A percentile compares a stretch with the other conserved stretches of the same genome.
Conservation (phyloP, 2,888 invertebrate species). For the Morpho deidamia region DNA sequence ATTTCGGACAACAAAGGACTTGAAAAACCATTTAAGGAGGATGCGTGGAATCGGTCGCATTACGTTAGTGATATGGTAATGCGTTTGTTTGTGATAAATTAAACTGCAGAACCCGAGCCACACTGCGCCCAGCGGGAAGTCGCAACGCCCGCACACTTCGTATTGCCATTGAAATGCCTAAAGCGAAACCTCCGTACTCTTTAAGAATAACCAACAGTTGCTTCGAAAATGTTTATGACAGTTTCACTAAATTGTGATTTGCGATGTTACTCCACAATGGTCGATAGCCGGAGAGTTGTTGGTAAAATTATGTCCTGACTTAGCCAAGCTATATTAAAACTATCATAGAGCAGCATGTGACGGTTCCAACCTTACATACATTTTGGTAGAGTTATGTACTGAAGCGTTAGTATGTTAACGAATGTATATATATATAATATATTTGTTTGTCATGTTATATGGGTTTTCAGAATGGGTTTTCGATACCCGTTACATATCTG, state of each 20-base stretch:
- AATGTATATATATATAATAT: too few relatives aligned
- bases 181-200: conserved; percentile 64
- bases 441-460: too few relatives aligned
- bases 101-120: conserved; percentile 49
- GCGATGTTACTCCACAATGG: not conserved
- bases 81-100: conserved; percentile 65
- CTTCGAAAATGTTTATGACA: conserved; percentile 43
- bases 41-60: conserved; percentile 65
- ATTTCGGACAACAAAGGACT: conserved; percentile 71
- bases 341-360: too few relatives aligned
- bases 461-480: too few relatives aligned
- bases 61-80: conserved; percentile 76
- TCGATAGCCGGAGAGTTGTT: not conserved
- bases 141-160: conserved; percentile 52
- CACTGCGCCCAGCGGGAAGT: conserved; percentile 59
- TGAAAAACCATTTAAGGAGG: conserved; percentile 71
- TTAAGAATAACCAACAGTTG: conserved; percentile 52
- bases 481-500: too few relatives aligned
- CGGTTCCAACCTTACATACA: too few relatives aligned
- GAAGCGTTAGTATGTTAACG: too few relatives aligned
- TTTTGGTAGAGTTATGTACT: too few relatives aligned
- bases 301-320: not conserved
- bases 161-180: conserved; percentile 25
- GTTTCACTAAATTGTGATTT: conserved; percentile 5
- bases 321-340: not conserved